Conservation (phyloP, 2,888 invertebrate genomes). For the Dryobota labecula region DNA sequence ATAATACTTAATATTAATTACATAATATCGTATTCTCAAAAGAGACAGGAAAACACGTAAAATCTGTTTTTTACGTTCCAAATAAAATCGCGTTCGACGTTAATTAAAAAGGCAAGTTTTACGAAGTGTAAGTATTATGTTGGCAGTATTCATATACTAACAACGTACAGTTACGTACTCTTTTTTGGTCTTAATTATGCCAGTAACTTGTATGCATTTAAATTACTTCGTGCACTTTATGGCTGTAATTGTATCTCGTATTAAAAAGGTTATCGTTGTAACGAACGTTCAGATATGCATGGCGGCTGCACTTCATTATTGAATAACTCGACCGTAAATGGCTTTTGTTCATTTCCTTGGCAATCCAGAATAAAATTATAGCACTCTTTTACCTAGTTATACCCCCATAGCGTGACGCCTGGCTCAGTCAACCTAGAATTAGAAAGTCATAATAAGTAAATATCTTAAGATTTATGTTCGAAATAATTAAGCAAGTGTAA, state of each 20-base stretch:
- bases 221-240: slow-evolving; percentile 25
- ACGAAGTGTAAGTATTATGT: neutral
- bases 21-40: slow-evolving; percentile 14
- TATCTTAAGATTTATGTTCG: slow-evolving; percentile 83
- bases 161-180: slow-evolving; percentile 8
- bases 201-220: slow-evolving; percentile 2
- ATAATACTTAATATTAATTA: slow-evolving; percentile 39
- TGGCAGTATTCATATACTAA: slow-evolving; percentile 15
- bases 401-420: slow-evolving; percentile 80
- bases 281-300: slow-evolving; percentile 30
- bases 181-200: slow-evolving; percentile 27
- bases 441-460: slow-evolving; percentile 83
- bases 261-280: slow-evolving; percentile 45
- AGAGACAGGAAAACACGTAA: neutral
- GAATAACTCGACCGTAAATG: slow-evolving; percentile 56
- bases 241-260: slow-evolving; percentile 35
- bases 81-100: slow-evolving; percentile 20
- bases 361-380: slow-evolving; percentile 74
- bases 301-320: slow-evolving; percentile 50
- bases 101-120: slow-evolving; percentile 34
- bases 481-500: slow-evolving; percentile 81
- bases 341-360: slow-evolving; percentile 73
- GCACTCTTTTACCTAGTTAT: slow-evolving; percentile 53
- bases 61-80: neutral
- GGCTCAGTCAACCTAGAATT: slow-evolving; percentile 81